phyloP scores from a whole-genome alignment of 2,113 vertebrate species.

The Sorex fumeus region DNA sequence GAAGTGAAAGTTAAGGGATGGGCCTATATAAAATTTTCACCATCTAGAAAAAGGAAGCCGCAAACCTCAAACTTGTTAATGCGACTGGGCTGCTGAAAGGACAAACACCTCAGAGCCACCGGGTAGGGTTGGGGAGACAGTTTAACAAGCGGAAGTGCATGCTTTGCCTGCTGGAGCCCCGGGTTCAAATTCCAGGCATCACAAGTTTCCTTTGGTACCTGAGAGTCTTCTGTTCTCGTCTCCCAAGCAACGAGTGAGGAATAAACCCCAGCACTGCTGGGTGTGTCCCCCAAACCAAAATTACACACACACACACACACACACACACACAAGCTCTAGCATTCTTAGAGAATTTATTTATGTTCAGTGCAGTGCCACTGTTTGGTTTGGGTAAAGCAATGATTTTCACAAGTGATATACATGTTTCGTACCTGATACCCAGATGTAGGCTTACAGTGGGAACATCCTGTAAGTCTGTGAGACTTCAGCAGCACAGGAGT shows the following conservation, averaged over 20 bases:
- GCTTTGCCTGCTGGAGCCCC: no score
- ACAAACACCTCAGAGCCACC: not conserved
- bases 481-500: not conserved
- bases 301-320: no score
- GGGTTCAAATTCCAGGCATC: no score
- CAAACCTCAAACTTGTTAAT: not conserved
- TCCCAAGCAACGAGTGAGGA: no score
- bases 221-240: no score
- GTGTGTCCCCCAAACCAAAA: no score
- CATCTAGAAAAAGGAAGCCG: not conserved
- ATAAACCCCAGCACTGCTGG: no score
- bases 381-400: not conserved
- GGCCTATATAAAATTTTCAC: not conserved
- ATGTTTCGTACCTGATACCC: not conserved
- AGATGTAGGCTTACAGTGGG: not conserved
- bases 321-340: no score
- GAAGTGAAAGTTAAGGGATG: not conserved
- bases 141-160: no score
- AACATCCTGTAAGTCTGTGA: not conserved
- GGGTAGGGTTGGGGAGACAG: no score
- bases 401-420: not conserved
- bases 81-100: constrained; percentile 36
- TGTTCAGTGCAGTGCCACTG: no score
- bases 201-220: no score
- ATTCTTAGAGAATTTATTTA: not conserved